phyloP scores from a whole-genome alignment of 2,797 vertebrate genomes.

The Erpetoichthys calabaricus region DNA sequence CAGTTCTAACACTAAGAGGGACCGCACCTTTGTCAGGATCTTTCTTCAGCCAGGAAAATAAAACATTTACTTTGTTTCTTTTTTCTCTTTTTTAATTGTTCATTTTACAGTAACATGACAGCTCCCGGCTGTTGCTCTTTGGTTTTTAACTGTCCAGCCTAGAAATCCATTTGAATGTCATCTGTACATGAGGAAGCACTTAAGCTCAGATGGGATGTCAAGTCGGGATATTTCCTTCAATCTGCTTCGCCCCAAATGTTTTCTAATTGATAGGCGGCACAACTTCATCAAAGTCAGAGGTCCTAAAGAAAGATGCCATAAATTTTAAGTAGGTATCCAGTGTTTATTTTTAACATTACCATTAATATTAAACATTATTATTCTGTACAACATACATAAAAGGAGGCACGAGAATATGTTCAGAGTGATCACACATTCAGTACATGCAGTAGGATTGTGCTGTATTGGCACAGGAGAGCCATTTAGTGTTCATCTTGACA shows the following conservation, averaged over 20 bases:
- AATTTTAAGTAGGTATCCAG: too few species aligned
- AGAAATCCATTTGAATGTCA: conserved; percentile 27
- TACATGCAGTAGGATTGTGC: too few species aligned
- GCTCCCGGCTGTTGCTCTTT: not conserved
- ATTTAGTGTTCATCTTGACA: too few species aligned
- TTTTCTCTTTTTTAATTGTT: not conserved
- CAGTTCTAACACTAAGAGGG: too few species aligned
- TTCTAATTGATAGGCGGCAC: conserved; percentile 64
- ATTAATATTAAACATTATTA: too few species aligned
- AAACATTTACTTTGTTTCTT: not conserved
- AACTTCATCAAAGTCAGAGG: conserved; percentile 56
- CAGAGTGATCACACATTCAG: too few species aligned
- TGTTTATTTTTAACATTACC: too few species aligned
- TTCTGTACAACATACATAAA: too few species aligned
- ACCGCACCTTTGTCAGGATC: too few species aligned
- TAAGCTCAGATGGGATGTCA: conserved; percentile 50
- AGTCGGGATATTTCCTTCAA: conserved; percentile 46
- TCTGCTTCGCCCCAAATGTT: conserved; percentile 48
- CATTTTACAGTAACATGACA: not conserved
- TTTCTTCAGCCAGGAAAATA: not conserved
- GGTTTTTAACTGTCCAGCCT: conserved; percentile 5
- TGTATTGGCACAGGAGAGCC: too few species aligned
- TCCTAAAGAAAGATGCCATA: conserved; percentile 36
- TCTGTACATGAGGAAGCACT: conserved; percentile 48
- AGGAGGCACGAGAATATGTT: too few species aligned